Base-by-base conservation (phyloP, 53 echinoderm and acorn worm genomes). In the Astropecten irregularis region DNA sequence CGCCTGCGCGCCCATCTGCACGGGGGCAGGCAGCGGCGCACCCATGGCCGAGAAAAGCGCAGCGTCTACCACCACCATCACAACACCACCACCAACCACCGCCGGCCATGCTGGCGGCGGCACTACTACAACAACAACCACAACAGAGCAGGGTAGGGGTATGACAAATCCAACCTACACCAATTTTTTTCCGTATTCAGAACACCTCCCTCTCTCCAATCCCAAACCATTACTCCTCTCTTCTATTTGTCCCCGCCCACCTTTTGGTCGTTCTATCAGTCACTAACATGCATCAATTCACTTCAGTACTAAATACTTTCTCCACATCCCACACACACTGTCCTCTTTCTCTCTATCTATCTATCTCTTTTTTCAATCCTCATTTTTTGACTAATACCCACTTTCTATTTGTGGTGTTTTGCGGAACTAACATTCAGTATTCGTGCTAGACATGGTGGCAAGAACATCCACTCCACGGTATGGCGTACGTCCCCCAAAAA, bases 1-100 rank as follows among this genome's bases (percentile, higher is more conserved):
- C 0, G 95, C 95, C 53, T 95, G 95, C 37, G 92, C 90, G 9
- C 90, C 95, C 34, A 95, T 95, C 87, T 74, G 74, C 32, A 66
- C 64, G 66, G 76, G 74, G 51, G 61, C 68, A 0, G 65, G 82
- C 49, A 48, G 48, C 29, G 57, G 56, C 68, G 64, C 82, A 82
- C 3, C 68, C 49, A 31, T 62, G 62, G 62, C 56, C 10, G 61
- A 79, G 79, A 79, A 79, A 79, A 79, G 79, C 62, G 79, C 72
- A 15, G 72, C 79, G 44, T 33, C 71, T 42, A 46, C 60, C 57
- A 46, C 71, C 30, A 44, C 69, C n/a, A 40, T 38, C 30, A 69
- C 70, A 38, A 69, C 67, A 66, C 18, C 54, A 5, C 35, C 82
- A 38, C 25, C 82, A 16, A 44, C 21, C 37, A 83, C 86, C 6